Base-by-base conservation (phyloP, 1,140 invertebrate genomes). In the Condylostylus longicornis region DNA sequence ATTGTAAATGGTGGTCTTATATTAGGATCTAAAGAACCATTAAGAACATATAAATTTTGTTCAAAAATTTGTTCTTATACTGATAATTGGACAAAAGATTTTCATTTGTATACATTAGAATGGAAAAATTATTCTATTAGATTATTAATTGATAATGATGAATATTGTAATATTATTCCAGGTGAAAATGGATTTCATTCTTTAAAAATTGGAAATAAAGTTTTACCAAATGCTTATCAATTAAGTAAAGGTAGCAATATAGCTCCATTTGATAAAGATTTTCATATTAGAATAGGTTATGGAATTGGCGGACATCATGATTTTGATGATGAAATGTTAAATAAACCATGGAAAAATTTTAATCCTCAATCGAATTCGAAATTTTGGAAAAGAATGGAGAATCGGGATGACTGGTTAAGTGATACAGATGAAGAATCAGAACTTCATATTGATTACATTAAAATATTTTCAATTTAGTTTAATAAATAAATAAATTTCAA, bases 241-340 rank as follows among this genome's bases (percentile, higher is more conserved):
- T 40, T 61, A 18, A 66, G 69, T 44, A 49, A 48, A 27, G 58
- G 62, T 7, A 60, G 62, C 8, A 50, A 48, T 0, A 68, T 80
- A 49, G 75, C 78, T 3, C 75, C 81, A 0, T 83, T 82, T 52
- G 76, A 86, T 55, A 69, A 75, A 55, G 70, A 79, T 29, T 61
- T 60, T 38, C 52, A 56, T 33, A 12, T 61, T 5, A 58, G 44
- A 0, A 38, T 61, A 8, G 54, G 57, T 1, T 22, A 58, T 3
- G 42, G 51, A 7, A 48, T 60, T 12, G 57, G 41, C 2, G 57
- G 58, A 4, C 48, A 51, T 31, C 48, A 52, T 31, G 54, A 58
- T 39, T 61, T 53, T 35, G 38, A 38, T 15, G 53, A 49, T n/a
- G 42, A 45, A 14, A 3, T 45, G 18, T 18, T 25, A 4, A 8